Percentiles rank a stretch among this genome's conserved stretches.
Evolutionary conservation across 1,140 invertebrate species (phyloP).

Genomic region (Bilobella aurantiaca): DNA sequence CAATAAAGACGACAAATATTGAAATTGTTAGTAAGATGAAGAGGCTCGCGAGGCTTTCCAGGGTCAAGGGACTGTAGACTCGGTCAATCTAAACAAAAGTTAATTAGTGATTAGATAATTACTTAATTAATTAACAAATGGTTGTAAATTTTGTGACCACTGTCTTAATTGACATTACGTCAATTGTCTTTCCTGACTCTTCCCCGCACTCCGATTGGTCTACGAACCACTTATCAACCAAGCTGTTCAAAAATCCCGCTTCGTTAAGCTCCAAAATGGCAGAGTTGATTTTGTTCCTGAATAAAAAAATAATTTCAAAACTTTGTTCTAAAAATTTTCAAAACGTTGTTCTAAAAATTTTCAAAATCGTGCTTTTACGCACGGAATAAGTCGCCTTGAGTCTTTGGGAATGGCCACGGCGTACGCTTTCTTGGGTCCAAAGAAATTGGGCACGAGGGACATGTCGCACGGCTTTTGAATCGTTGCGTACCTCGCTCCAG

Average conservation of each 20-base stretch:
- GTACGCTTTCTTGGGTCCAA: constrained; percentile 4
- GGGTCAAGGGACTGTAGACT: neutral
- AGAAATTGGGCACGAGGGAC: neutral
- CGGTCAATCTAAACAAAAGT: constrained; percentile 2
- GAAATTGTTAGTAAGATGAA: neutral
- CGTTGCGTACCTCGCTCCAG: neutral
- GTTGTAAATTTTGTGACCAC: too few species aligned
- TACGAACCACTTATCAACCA: constrained; percentile 90
- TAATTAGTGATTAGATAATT: too few species aligned
- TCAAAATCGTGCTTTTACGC: neutral
- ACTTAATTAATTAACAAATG: too few species aligned
- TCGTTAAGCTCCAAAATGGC: constrained; percentile 84
- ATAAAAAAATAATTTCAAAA: constrained; percentile 28
- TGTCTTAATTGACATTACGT: neutral
- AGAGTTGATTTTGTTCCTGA: constrained; percentile 74
- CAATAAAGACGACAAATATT: neutral
- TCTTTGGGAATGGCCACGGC: neutral
- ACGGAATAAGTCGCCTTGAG: neutral
- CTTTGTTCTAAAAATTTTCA: neutral
- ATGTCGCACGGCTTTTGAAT: neutral
- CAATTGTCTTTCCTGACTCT: neutral
- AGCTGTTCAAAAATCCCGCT: constrained; percentile 73
- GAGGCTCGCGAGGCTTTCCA: neutral
- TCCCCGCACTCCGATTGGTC: constrained; percentile 60
- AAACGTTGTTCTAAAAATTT: neutral